These are phyloP conservation scores for Alviniconcha marisindica DNA, from an alignment of 1,140 invertebrate genomes.

Conservation along the genomic window DNA sequence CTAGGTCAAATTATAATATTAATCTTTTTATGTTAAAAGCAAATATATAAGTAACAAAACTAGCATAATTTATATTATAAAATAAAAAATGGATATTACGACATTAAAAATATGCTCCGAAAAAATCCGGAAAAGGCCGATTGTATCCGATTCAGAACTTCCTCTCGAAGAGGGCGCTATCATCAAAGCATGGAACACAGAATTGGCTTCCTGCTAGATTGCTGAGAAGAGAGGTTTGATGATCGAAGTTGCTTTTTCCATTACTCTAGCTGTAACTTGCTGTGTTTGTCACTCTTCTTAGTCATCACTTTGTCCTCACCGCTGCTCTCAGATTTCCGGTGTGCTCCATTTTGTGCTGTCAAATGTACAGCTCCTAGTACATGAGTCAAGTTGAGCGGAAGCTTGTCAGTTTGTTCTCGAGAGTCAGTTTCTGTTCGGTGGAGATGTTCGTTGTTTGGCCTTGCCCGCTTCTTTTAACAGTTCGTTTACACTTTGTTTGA, in stretches of 20 bases:
- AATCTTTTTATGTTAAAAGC: too few species aligned
- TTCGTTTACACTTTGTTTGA: too few species aligned
- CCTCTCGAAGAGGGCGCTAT: slow-evolving; percentile 21
- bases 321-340: too few species aligned
- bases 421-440: too few species aligned
- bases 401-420: too few species aligned
- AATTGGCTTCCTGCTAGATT: slow-evolving; percentile 28
- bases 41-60: too few species aligned
- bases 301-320: not conserved
- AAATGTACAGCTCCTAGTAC: not conserved
- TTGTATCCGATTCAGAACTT: not conserved
- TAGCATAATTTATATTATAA: not conserved
- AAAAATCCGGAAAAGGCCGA: slow-evolving; percentile 4
- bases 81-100: too few species aligned
- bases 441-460: too few species aligned
- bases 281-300: not conserved
- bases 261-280: not conserved
- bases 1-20: too few species aligned
- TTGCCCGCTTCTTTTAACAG: too few species aligned
- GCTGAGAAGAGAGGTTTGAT: not conserved
- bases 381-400: not conserved
- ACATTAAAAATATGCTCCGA: not conserved
- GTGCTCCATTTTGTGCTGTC: not conserved
- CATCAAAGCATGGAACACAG: slow-evolving; percentile 18
- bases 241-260: too few species aligned